Conservation (phyloP, 2,888 invertebrate species). For the Aspidiotus rigidus region DNA sequence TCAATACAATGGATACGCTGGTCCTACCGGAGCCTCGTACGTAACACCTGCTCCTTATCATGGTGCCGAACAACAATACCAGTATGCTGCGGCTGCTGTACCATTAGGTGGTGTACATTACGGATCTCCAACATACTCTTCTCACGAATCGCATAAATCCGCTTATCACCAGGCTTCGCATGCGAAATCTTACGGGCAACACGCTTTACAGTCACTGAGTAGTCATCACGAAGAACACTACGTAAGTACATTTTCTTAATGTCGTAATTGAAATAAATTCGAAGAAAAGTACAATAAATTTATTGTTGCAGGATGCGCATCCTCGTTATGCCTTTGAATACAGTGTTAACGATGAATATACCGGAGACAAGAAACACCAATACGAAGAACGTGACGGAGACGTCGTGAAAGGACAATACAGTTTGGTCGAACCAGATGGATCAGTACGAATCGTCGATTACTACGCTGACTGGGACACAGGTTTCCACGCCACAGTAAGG, state of each 20-base stretch:
- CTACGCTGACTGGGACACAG: conserved; percentile 66
- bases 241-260: conserved; percentile 28
- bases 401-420: conserved; percentile 55
- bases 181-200: conserved; percentile 24
- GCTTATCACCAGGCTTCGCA: conserved; percentile 9
- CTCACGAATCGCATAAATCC: conserved; percentile 18
- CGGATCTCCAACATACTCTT: conserved; percentile 18
- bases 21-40: neutral
- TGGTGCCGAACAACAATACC: neutral
- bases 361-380: conserved; percentile 63
- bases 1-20: neutral
- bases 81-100: conserved; percentile 33
- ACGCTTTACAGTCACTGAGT: conserved; percentile 29
- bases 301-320: conserved; percentile 34
- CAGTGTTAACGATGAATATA: conserved; percentile 62
- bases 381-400: conserved; percentile 63
- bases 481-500: conserved; percentile 60
- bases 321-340: conserved; percentile 60
- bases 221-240: conserved; percentile 35
- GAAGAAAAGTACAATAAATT: neutral
- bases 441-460: conserved; percentile 64
- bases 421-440: conserved; percentile 56
- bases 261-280: neutral
- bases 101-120: conserved; percentile 15
- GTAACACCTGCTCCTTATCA: neutral